Evolutionary conservation across 2,888 invertebrate genomes (phyloP).

Genomic region (Gerosis bhagava): DNA sequence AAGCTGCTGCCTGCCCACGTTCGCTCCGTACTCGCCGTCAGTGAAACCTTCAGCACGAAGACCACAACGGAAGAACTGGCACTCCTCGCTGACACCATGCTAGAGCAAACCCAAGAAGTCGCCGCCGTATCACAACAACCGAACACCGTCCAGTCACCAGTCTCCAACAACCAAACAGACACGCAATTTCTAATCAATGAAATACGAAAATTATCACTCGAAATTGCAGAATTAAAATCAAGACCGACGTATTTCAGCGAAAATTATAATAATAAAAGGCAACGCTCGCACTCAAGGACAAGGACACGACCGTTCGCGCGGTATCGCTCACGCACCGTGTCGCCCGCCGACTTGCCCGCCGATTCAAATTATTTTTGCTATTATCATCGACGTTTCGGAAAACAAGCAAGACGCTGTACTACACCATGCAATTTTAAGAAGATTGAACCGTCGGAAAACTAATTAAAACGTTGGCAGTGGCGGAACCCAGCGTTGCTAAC

Average conservation of each 20-base stretch:
- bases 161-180: background rate
- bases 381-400: conserved; percentile 28
- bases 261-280: background rate
- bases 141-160: background rate
- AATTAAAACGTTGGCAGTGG: conserved; percentile 7
- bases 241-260: background rate
- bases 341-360: too few species aligned
- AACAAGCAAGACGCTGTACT: conserved; percentile 19
- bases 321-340: background rate
- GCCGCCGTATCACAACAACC: conserved; percentile 6
- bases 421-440: background rate
- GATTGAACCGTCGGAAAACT: conserved; percentile 10
- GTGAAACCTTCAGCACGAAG: conserved; percentile 15
- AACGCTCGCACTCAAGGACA: too few species aligned
- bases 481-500: conserved; percentile 3
- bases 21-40: conserved; percentile 20
- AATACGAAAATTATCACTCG: background rate
- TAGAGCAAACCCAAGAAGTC: conserved; percentile 13
- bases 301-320: too few species aligned
- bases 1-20: conserved; percentile 28
- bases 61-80: conserved; percentile 23
- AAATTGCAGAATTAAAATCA: conserved; percentile 2
- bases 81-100: conserved; percentile 19
- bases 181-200: background rate
- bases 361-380: too few species aligned